Evolutionary conservation across 2,113 vertebrate genomes (phyloP).

Genomic region (Azemiops feae): DNA sequence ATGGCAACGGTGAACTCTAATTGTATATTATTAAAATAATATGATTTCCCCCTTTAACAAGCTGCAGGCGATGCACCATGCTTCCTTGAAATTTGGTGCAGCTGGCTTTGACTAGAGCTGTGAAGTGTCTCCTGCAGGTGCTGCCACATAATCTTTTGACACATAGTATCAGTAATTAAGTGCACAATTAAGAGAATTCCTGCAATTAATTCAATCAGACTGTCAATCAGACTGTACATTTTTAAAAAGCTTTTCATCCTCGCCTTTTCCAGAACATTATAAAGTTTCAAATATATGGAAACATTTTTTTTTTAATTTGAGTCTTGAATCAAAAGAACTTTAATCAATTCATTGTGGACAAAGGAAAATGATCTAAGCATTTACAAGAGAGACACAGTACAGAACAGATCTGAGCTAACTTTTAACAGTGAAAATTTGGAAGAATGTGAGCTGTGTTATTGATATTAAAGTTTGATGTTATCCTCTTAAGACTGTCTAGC

Average conservation of each 20-base stretch:
- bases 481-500: not conserved
- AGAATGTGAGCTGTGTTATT: not conserved
- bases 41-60: slow-evolving; percentile 42
- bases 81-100: slow-evolving; percentile 48
- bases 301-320: not conserved
- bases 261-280: slow-evolving; percentile 34
- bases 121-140: slow-evolving; percentile 70
- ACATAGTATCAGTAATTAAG: slow-evolving; percentile 72
- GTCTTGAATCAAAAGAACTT: not conserved
- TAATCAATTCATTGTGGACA: not conserved
- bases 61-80: slow-evolving; percentile 13
- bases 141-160: slow-evolving; percentile 70
- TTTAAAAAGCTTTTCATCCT: slow-evolving; percentile 56
- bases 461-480: not conserved
- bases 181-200: slow-evolving; percentile 67
- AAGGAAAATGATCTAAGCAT: not conserved
- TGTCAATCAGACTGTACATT: slow-evolving; percentile 66
- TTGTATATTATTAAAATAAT: slow-evolving; percentile 70
- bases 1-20: slow-evolving; percentile 42
- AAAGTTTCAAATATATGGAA: slow-evolving; percentile 25
- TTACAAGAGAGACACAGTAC: not conserved
- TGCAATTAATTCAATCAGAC: slow-evolving; percentile 71
- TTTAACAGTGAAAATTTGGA: slow-evolving; percentile 2
- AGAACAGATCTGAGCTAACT: not conserved
- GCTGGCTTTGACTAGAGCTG: slow-evolving; percentile 62